phyloP scores from a whole-genome alignment of 2,888 invertebrate species.

The Eutolmus rufibarbis region DNA sequence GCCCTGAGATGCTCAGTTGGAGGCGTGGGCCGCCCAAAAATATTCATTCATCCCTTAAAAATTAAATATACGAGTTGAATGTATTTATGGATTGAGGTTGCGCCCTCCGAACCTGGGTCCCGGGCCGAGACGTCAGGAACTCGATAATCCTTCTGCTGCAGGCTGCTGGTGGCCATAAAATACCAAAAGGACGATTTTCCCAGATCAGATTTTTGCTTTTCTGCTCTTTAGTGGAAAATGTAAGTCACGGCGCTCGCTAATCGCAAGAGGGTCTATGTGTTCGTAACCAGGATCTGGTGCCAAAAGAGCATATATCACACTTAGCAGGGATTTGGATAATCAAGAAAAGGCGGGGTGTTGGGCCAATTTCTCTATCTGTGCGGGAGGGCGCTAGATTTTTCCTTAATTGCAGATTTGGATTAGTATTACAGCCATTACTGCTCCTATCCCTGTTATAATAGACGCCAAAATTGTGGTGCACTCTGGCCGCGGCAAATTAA shows the following conservation, averaged over 20 bases:
- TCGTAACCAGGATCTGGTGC: slow-evolving; percentile 23
- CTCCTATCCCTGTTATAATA: background rate
- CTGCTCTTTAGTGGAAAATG: background rate
- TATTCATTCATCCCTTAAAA: slow-evolving; percentile 46
- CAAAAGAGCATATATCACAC: slow-evolving; percentile 44
- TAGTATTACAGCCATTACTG: slow-evolving; percentile 28
- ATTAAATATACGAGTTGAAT: slow-evolving; percentile 43
- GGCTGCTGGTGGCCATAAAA: slow-evolving; percentile 44
- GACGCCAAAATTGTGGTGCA: background rate
- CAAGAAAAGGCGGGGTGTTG: slow-evolving; percentile 45
- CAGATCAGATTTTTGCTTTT: slow-evolving; percentile 44
- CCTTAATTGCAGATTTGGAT: slow-evolving; percentile 30
- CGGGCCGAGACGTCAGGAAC: background rate
- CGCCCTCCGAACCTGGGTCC: slow-evolving; percentile 17
- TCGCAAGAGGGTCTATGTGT: slow-evolving; percentile 31
- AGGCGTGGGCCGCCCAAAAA: slow-evolving; percentile 30
- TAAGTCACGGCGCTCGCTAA: slow-evolving; percentile 32
- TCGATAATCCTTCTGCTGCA: slow-evolving; percentile 38
- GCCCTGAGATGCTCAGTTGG: background rate
- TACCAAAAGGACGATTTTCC: slow-evolving; percentile 37
- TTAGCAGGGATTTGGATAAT: slow-evolving; percentile 43
- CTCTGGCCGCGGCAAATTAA: background rate
- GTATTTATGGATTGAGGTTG: slow-evolving; percentile 44
- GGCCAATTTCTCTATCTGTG: slow-evolving; percentile 10
- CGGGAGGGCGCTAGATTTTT: background rate